Conservation (phyloP, 2,888 invertebrate genomes). For the Oeneis ivallda region DNA sequence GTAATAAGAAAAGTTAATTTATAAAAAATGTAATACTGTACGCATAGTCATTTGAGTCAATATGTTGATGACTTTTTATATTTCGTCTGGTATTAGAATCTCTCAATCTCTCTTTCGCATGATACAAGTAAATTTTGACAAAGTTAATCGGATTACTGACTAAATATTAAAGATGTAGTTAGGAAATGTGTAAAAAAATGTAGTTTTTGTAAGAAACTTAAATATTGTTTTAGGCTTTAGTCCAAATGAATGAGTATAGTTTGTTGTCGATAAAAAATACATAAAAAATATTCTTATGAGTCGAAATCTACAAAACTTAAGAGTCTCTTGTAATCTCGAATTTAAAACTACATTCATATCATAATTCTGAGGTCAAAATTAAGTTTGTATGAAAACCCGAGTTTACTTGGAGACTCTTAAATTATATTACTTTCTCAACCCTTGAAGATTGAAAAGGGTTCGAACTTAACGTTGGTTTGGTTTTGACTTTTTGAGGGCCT, state of each 20-base stretch:
- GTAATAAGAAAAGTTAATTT: no score
- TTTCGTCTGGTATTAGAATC: background rate
- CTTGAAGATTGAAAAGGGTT: no score
- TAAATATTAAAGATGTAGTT: slow-evolving; percentile 16
- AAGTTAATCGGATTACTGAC: slow-evolving; percentile 11
- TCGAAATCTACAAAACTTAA: background rate
- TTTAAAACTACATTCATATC: no score
- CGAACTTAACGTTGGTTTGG: background rate
- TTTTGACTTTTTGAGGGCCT: background rate
- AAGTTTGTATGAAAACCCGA: no score
- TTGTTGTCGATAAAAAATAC: background rate
- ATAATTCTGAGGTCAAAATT: no score
- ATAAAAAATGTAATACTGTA: no score
- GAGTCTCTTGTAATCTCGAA: no score
- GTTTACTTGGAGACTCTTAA: no score
- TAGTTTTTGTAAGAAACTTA: slow-evolving; percentile 23
- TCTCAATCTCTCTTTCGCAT: background rate
- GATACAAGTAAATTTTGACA: slow-evolving; percentile 10
- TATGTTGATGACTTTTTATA: background rate
- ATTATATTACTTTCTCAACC: no score
- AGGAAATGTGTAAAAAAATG: slow-evolving; percentile 26
- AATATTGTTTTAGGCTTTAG: slow-evolving; percentile 6
- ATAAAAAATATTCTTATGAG: background rate
- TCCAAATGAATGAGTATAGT: slow-evolving; percentile 10
- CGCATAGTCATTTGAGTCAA: background rate